phyloP scores from a whole-genome alignment of 2,888 invertebrate species.

The Athetis lepigone region DNA sequence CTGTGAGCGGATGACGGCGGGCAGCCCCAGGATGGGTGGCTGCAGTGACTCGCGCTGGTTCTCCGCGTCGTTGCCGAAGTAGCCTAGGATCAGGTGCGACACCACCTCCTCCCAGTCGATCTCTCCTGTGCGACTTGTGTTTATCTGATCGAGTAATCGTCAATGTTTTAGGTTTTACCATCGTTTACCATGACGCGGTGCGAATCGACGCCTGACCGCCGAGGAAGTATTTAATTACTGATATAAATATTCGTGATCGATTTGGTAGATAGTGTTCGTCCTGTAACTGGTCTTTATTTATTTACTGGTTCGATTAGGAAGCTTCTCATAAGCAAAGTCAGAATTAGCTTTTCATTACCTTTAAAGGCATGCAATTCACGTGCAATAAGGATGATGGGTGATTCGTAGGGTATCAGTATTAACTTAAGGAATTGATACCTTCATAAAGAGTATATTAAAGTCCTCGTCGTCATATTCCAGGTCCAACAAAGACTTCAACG shows the following conservation, averaged over 20 bases:
- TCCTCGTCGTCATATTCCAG: slow-evolving; percentile 90
- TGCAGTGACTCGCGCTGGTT: slow-evolving; percentile 91
- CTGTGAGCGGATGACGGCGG: slow-evolving; percentile 91
- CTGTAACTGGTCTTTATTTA: too few relatives aligned
- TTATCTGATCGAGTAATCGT: slow-evolving; percentile 81
- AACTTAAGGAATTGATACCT: slow-evolving; percentile 63
- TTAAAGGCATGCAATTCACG: too few relatives aligned
- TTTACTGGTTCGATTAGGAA: too few relatives aligned
- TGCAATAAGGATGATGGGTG: too few relatives aligned
- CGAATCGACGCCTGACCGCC: not conserved
- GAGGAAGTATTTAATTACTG: not conserved
- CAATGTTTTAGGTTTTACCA: not conserved
- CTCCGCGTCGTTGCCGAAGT: slow-evolving; percentile 92
- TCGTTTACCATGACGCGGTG: not conserved
- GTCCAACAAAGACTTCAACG: slow-evolving; percentile 82
- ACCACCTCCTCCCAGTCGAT: slow-evolving; percentile 95
- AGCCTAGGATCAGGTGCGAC: slow-evolving; percentile 94
- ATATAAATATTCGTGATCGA: too few relatives aligned
- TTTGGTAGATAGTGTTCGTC: too few relatives aligned
- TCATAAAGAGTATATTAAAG: slow-evolving; percentile 91
- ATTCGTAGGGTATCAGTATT: too few relatives aligned
- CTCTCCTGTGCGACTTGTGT: slow-evolving; percentile 90
- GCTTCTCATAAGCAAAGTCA: too few relatives aligned
- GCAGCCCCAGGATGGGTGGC: slow-evolving; percentile 91
- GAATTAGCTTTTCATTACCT: too few relatives aligned